Conservation (phyloP, 2,888 invertebrate species). For the Dimorphilus gyrociliatus region DNA sequence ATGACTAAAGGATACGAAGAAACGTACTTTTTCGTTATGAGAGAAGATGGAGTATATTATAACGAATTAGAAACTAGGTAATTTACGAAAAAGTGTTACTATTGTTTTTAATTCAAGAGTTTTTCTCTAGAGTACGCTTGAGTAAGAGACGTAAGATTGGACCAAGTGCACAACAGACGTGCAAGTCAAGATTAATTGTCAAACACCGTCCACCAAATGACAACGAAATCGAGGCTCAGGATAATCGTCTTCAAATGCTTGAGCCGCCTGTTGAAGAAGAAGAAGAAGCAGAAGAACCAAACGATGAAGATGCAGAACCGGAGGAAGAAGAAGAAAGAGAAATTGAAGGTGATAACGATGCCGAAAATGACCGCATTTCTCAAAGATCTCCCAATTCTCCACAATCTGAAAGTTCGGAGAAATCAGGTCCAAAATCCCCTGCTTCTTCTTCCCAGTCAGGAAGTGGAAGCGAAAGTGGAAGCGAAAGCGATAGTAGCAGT, state of each 20-base stretch:
- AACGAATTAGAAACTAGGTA: conserved; percentile 74
- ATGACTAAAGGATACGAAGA: conserved; percentile 86
- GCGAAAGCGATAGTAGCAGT: conserved; percentile 3
- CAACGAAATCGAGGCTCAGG: conserved; percentile 66
- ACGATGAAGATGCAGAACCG: conserved; percentile 4
- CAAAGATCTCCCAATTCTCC: no score
- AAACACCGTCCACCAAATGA: conserved; percentile 72
- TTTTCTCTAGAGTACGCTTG: conserved; percentile 55
- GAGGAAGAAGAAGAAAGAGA: conserved; percentile 4
- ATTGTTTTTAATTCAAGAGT: conserved; percentile 4
- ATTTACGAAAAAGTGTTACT: not conserved
- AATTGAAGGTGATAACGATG: conserved; percentile 5
- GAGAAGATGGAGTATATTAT: conserved; percentile 77
- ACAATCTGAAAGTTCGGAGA: no score
- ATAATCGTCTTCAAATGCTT: conserved; percentile 58
- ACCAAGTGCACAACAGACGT: conserved; percentile 41
- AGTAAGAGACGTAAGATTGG: conserved; percentile 73
- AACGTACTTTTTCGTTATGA: conserved; percentile 84
- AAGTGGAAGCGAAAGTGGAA: conserved; percentile 3
- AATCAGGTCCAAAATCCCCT: no score
- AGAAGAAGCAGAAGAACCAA: conserved; percentile 43
- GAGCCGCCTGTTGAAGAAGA: conserved; percentile 62
- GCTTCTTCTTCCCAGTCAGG: conserved; percentile 1
- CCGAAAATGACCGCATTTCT: no score
- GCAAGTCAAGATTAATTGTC: conserved; percentile 65